phyloP scores from a whole-genome alignment of 2,797 vertebrate species.

The Notolabrus celidotus region DNA sequence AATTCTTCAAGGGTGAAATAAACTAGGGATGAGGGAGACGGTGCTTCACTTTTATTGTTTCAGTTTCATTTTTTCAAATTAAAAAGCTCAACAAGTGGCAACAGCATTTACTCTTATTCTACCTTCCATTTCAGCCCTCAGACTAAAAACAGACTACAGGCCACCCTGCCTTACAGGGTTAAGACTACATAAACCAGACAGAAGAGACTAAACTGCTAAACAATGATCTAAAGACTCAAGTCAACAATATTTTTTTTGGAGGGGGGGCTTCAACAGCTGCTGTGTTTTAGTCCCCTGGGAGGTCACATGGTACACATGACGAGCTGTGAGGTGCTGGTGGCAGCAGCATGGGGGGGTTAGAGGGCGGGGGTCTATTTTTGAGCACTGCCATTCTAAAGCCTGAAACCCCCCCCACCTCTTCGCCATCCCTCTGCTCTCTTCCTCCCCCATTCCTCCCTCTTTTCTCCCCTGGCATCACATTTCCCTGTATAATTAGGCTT shows the following conservation, averaged over 20 bases:
- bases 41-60: neutral
- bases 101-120: neutral
- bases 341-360: neutral
- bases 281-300: constrained; percentile 43
- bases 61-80: neutral
- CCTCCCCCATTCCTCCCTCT: constrained; percentile 46
- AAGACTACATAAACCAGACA: neutral
- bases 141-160: neutral
- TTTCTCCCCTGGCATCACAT: constrained; percentile 67
- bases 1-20: neutral
- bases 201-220: too few species aligned
- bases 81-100: neutral
- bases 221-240: too few species aligned
- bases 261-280: constrained; percentile 34
- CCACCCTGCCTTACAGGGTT: neutral
- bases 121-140: too few species aligned
- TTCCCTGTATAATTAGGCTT: constrained; percentile 79
- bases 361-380: constrained; percentile 72
- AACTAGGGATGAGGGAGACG: neutral
- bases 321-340: constrained; percentile 33
- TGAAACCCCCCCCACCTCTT: constrained; percentile 35
- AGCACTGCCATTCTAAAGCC: constrained; percentile 67
- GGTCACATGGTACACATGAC: constrained; percentile 67
- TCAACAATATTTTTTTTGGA: too few species aligned
- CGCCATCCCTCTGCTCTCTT: constrained; percentile 35